Evolutionary conservation across 2,888 invertebrate genomes (phyloP).

Genomic region (Cordilura impudica): DNA sequence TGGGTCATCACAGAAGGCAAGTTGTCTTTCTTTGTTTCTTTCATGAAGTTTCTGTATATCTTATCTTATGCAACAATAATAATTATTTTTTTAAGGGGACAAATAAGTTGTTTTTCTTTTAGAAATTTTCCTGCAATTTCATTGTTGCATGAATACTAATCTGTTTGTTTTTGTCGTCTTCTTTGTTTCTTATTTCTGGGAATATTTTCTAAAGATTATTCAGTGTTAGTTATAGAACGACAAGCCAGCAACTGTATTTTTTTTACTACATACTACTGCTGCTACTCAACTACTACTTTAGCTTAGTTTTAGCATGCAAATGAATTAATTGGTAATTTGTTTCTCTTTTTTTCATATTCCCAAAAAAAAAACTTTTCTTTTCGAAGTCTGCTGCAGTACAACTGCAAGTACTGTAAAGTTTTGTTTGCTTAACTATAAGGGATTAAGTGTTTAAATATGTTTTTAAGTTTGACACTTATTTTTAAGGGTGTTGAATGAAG

Average conservation of each 20-base stretch:
- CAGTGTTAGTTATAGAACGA: constrained; percentile 53
- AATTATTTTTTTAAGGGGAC: constrained; percentile 37
- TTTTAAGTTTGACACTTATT: constrained; percentile 44
- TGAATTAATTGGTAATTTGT: constrained; percentile 67
- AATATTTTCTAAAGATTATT: constrained; percentile 62
- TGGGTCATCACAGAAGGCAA: constrained; percentile 34
- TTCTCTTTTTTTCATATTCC: constrained; percentile 31
- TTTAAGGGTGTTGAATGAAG: constrained; percentile 8
- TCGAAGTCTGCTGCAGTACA: constrained; percentile 19
- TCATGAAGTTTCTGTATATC: neutral
- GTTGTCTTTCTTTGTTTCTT: constrained; percentile 20
- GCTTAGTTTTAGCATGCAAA: constrained; percentile 68
- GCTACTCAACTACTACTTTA: constrained; percentile 27
- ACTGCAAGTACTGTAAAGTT: constrained; percentile 19
- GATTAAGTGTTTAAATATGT: constrained; percentile 59
- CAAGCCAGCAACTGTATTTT: constrained; percentile 47
- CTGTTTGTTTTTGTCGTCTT: constrained; percentile 46
- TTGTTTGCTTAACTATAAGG: constrained; percentile 23
- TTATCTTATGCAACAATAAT: constrained; percentile 43
- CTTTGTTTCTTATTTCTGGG: constrained; percentile 34
- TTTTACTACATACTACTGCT: constrained; percentile 1
- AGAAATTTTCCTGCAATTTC: constrained; percentile 24
- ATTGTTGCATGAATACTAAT: constrained; percentile 58
- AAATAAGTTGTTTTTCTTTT: constrained; percentile 9
- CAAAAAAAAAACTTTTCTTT: constrained; percentile 44